A percentile compares a stretch with the other conserved stretches of the same genome.
Conservation (phyloP, 1,140 invertebrate genomes). For the Tetramorium alpestre region DNA sequence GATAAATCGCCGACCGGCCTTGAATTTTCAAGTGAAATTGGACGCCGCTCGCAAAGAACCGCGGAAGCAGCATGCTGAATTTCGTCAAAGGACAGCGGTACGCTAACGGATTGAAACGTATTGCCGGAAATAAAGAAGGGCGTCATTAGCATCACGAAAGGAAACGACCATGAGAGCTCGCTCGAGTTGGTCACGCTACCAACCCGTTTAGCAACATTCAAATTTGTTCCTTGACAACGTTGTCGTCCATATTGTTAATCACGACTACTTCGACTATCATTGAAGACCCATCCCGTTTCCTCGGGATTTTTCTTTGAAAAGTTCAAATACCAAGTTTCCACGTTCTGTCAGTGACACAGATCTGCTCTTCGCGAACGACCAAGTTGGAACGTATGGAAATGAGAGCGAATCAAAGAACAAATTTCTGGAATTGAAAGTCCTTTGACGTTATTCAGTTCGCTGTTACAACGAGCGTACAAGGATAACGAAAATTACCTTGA, state of each 20-base stretch:
- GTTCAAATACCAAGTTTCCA: constrained; percentile 6
- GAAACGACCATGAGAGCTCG: constrained; percentile 3
- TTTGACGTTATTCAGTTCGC: not conserved
- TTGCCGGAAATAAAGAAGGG: constrained; percentile 39
- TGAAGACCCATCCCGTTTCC: not conserved
- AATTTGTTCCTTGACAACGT: constrained; percentile 10
- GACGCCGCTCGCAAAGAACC: not conserved
- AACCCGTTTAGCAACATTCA: constrained; percentile 16
- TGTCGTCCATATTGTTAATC: not conserved
- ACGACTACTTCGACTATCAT: not conserved
- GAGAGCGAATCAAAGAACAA: not conserved
- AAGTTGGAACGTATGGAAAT: not conserved
- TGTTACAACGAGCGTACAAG: not conserved
- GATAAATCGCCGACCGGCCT: not conserved
- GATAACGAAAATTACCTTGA: constrained; percentile 91
- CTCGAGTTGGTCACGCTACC: constrained; percentile 8
- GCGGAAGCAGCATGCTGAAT: not conserved
- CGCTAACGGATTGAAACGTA: constrained; percentile 6
- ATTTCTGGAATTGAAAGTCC: not conserved
- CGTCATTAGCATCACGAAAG: constrained; percentile 44
- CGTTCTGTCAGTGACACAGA: no score
- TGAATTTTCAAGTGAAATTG: not conserved
- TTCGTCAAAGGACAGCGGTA: constrained; percentile 4
- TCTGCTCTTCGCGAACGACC: not conserved
- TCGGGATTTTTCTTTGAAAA: not conserved